phyloP scores from a whole-genome alignment of 2,113 vertebrate genomes.

The Platichthys stellatus region DNA sequence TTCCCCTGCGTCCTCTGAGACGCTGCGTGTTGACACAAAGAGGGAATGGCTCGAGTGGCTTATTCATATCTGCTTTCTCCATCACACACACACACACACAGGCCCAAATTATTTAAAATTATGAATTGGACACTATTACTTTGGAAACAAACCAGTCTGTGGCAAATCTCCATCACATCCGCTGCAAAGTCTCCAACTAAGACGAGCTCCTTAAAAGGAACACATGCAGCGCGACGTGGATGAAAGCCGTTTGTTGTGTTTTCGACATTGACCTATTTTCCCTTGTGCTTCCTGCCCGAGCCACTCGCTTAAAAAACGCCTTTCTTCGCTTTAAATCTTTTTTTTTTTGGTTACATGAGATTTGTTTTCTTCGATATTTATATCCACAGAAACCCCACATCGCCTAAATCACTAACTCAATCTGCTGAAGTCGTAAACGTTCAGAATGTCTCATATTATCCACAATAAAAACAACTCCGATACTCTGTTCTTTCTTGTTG shows the following conservation, averaged over 20 bases:
- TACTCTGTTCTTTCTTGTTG: too few species aligned
- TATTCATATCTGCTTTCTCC: conserved; percentile 30
- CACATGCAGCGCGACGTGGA: conserved; percentile 24
- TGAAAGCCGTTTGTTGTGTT: conserved; percentile 52
- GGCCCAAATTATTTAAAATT: neutral
- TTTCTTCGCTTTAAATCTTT: too few species aligned
- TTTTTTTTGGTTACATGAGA: too few species aligned
- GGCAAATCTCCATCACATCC: too few species aligned
- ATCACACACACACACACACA: neutral
- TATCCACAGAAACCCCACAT: too few species aligned
- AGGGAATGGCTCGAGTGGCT: conserved; percentile 17
- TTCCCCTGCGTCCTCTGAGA: conserved; percentile 25
- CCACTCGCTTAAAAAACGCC: neutral
- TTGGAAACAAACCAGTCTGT: neutral
- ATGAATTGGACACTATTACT: neutral
- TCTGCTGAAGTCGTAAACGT: too few species aligned
- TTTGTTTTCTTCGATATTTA: too few species aligned
- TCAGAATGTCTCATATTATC: too few species aligned
- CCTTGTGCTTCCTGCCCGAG: conserved; percentile 14
- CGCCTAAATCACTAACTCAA: too few species aligned
- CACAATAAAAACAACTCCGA: too few species aligned
- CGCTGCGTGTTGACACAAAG: conserved; percentile 18
- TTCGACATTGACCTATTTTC: conserved; percentile 63
- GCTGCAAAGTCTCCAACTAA: neutral
- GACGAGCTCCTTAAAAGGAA: conserved; percentile 9